Evolutionary conservation across 2,888 invertebrate genomes (phyloP).

Genomic region (Prenolepis imparis): DNA sequence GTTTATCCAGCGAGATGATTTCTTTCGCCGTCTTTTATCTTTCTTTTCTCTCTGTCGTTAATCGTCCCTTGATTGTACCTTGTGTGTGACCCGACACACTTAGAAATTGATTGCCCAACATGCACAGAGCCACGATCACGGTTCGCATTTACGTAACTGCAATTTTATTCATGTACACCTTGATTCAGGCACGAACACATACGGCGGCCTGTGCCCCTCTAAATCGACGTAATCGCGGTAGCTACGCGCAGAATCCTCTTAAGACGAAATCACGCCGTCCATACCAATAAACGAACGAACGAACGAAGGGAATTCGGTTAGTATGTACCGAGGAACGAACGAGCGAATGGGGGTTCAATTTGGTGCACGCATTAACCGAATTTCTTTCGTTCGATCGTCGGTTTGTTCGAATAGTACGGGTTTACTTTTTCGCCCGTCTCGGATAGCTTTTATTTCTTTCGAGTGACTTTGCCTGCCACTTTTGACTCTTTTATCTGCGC

Average conservation of each 20-base stretch:
- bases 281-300: constrained; percentile 19
- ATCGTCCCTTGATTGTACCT: constrained; percentile 72
- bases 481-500: background rate
- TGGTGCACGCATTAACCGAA: constrained; percentile 12
- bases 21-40: constrained; percentile 47
- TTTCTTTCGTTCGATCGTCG: constrained; percentile 5
- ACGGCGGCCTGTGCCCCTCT: background rate
- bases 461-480: background rate
- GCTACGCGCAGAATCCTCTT: constrained; percentile 26
- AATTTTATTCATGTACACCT: constrained; percentile 74
- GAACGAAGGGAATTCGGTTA: constrained; percentile 33
- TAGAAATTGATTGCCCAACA: constrained; percentile 74
- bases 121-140: constrained; percentile 47
- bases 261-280: constrained; percentile 11
- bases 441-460: constrained; percentile 28
- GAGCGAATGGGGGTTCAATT: constrained; percentile 36
- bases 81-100: constrained; percentile 73
- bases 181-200: constrained; percentile 52
- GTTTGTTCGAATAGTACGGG: background rate
- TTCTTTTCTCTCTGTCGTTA: constrained; percentile 47
- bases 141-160: constrained; percentile 72
- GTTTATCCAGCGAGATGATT: constrained; percentile 60
- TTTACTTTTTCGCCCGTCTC: constrained; percentile 1
- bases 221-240: constrained; percentile 25
- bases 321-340: constrained; percentile 12